Base-by-base conservation (phyloP, 2,888 invertebrate genomes). In the Cataglyphis altisquamis region DNA sequence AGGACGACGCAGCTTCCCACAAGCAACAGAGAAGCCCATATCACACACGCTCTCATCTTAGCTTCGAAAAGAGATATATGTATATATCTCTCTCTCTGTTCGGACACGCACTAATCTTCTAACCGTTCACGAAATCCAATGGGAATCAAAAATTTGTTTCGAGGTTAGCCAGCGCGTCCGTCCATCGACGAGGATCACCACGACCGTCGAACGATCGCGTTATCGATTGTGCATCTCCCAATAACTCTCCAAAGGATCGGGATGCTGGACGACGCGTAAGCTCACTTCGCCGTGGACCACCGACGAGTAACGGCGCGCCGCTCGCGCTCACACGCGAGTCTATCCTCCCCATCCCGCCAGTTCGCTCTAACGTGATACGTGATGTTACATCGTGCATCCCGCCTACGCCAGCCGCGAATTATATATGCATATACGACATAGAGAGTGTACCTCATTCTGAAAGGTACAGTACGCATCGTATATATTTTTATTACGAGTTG, bases 1-100 rank as follows among this genome's bases (percentile, higher is more conserved):
- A 86, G 83, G 67, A 87, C 88, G 57, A 88, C 72, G 73, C 62
- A 87, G 41, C 86, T 81, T 52, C 85, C 88, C 60, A 83, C 83
- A 36, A 91, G 36, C 70, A 90, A 72, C 18, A 91, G 64, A 45
- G 60, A 12, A 12, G 29, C 15, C 77, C 68, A 72, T 45, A 60
- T 60, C 73, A 18, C 25, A 32, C 18, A 18, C 45, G 15, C 57
- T 45, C 41, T 70, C 78, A 78, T 78, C 6, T 75, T 75, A 67
- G 55, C 39, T 25, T 18, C 10, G 48, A 39, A 52, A 25, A 39
- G 12, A 77, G 25, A 21, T 45, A 74, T n/a, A 10, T 36, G 0
- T 25, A 25, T 25, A 25, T 25, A 25, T 73, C n/a, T 55, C 15
- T 45, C 39, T 60, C 9, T 62, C 21, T 15, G 36, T 36, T 18